A percentile compares a stretch with the other conserved stretches of the same genome.
Evolutionary conservation across 2,113 vertebrate species (phyloP).

Genomic region (Patagioenas fasciata): DNA sequence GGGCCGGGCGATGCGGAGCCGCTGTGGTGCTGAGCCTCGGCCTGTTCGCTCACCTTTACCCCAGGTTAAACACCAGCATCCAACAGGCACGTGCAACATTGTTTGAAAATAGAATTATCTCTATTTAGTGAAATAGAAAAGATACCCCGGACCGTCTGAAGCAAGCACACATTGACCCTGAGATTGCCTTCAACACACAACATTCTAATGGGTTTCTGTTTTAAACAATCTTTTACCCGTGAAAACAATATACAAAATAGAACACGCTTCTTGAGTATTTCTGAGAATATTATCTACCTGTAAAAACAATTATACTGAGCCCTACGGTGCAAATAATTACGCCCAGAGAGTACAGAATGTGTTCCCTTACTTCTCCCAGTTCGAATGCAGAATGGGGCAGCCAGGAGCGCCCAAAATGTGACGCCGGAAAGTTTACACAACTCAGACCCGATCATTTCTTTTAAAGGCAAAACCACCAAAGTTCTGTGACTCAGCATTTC

Average conservation of each 20-base stretch:
- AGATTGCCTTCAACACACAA: background rate
- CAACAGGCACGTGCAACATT: background rate
- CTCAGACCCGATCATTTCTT: background rate
- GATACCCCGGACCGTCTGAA: background rate
- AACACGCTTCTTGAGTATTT: background rate
- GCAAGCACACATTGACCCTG: background rate
- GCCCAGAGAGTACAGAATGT: background rate
- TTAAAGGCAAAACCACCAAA: background rate
- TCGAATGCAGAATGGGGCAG: background rate
- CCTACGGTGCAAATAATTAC: background rate
- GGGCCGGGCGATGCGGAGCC: background rate
- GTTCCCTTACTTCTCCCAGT: background rate
- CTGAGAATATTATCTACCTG: background rate
- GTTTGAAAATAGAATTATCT: background rate
- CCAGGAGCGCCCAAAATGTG: background rate
- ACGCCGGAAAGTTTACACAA: background rate
- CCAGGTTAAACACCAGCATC: background rate
- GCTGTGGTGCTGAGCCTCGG: background rate
- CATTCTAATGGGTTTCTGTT: background rate
- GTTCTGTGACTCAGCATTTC: conserved; percentile 24
- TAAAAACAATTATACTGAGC: background rate
- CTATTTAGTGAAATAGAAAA: background rate
- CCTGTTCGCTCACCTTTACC: background rate
- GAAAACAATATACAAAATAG: background rate
- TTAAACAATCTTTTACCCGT: background rate